Base-by-base conservation (phyloP, 1,140 invertebrate species). In the Anastrepha ludens region DNA sequence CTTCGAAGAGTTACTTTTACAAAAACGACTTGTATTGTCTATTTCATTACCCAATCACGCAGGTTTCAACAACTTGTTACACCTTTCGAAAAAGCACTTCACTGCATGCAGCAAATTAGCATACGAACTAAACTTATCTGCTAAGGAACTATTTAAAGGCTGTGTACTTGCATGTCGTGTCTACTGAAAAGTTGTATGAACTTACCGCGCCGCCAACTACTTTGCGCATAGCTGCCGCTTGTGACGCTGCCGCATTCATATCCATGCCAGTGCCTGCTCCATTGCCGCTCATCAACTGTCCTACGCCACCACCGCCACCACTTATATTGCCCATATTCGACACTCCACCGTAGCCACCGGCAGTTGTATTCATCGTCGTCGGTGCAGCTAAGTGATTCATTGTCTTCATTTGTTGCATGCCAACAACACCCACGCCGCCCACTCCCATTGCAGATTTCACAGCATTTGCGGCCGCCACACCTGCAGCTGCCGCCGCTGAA, bases 391-490 rank as follows among this genome's bases (percentile, higher is more conserved):
- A 81, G 55, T 81, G 74, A 55, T 81, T 81, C 44, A 81, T 81
- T 88, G 89, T 58, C n/a, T 90, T 89, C 62, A 90, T 89, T 60
- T 90, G 90, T 50, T 91, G 91, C 78, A 90, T 89, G 29, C 90
- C 90, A 17, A 86, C 89, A 59, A 86, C 64, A 6, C 87, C 62
- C 55, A 85, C 65, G 29, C 87, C 85, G 29, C 87, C 85, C 0
- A 81, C 44, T 20, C 74, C 74, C 74, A 81, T 81, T 8, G 74
- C 74, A 9, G 74, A 11, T 55, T 81, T 81, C 74, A 81, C 74
- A 20, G 91, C 90, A n/a, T 91, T 74, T 5, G 90, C 87, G 65
- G 87, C 87, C 2, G 87, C 87, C 4, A 85, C 87, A 44, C 78
- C 87, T 29, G 87, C 87, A 4, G 67, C 86, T 6, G 86, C 86